Evolutionary conservation across 2,888 invertebrate genomes (phyloP), one percentile per base, ranked within the genome.

Genomic region (Cheilosia pagana): DNA sequence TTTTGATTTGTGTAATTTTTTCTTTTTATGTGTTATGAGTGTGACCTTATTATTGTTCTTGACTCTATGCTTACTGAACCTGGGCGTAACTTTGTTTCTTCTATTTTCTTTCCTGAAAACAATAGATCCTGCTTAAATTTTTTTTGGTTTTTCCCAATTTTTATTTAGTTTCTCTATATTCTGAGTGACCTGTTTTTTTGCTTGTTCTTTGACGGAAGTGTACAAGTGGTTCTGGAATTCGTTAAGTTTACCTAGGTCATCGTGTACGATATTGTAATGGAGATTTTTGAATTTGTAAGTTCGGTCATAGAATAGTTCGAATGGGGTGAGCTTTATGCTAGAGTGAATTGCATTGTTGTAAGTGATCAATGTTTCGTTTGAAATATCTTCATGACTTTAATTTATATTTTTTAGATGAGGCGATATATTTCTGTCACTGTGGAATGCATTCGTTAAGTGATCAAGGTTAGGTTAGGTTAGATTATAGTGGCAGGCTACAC

Each of bases 1-100:
- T 62, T 62, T 62, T 4, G 62, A 45, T 62, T 48, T 63, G 23
- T 63, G 63, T 48, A 50, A 21, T 23, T 63, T 63, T 23, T 23
- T 63, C 1, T 63, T 16, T 25, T 63, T 45, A 14, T 35, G n/a
- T 31, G 63, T 63, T 19, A 50, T 31, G 50, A 62, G 12, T 48
- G 62, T 62, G 16, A 31, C 31, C 21, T 4, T 63, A 23, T 53
- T 67, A 25, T 67, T 67, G 41, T 67, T 67, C 41, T 41, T 25
- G 2, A 53, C 39, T 8, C 6, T 52, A 12, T 67, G 65, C 12
- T 67, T 53, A n/a, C 28, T 48, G 41, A 67, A 63, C 16, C 48
- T 63, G 19, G 50, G 50, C 4, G 63, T 43, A 7, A 60, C 16
- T 23, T 60, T 63, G 25, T 67, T 39, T 16, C 68, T 43, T 31